Evolutionary conservation across 2,888 invertebrate species (phyloP), one percentile per base, ranked within the genome.

Genomic region (Pterostichus niger): DNA sequence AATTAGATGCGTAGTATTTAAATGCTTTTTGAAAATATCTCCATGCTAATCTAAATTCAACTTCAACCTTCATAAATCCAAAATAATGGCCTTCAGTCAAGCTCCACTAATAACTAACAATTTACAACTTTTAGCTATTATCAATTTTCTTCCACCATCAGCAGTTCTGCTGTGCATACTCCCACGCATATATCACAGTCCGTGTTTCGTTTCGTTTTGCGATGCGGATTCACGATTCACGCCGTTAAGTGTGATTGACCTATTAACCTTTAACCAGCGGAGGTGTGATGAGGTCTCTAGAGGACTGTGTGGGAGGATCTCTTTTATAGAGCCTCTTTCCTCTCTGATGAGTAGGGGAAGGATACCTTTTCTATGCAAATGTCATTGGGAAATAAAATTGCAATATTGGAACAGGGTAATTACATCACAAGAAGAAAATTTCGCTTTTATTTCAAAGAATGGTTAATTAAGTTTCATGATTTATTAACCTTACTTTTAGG

Each of bases 191-290:
- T 64, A 64, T 64, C 68, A 44, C 35, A n/a, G 11, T 24, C 54
- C 52, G 13, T 52, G 11, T 13, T 54, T 15, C 6, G n/a, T 11
- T 54, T 15, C 13, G 7, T 54, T 59, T 64, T n/a, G 64, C 64
- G 31, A 10, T 64, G 35, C 13, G 64, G 13, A 35, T 35, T 61
- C 33, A 11, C 17, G 15, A 59, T 24, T 59, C 54, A 52, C 56
- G 77, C 56, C 59, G 35, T 15, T 59, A 59, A 78, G 61, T 54
- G 73, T 81, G 81, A 81, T 54, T 54, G 81, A 81, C 81, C 81
- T 73, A 81, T 81, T 81, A 81, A 81, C 81, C 81, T 81, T 81
- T 81, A 54, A 35, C 54, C 71, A 40, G 35, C 10, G 64, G n/a
- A 33, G 35, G 78, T 40, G 79, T n/a, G 24, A 13, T n/a, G 24